Conservation (phyloP, 2,797 vertebrate genomes). For the Capromys pilorides region DNA sequence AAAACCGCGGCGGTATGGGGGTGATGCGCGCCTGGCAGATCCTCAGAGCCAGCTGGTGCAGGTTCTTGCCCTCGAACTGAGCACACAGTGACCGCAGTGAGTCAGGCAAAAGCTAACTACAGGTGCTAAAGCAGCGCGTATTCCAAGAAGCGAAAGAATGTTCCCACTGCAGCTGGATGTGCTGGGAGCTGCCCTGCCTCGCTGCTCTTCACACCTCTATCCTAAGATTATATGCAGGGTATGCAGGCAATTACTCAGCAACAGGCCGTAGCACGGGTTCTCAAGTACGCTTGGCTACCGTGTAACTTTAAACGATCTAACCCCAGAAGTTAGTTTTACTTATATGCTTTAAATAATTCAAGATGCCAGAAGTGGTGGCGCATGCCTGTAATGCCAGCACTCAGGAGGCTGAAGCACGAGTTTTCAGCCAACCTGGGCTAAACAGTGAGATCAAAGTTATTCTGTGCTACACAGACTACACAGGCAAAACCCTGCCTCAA, state of each 20-base stretch:
- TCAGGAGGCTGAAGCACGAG: not conserved
- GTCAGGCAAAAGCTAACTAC: not conserved
- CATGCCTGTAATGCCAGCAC: not conserved
- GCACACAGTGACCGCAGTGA: not conserved
- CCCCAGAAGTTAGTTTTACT: conserved; percentile 37
- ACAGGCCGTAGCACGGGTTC: not conserved
- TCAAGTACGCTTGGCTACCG: not conserved
- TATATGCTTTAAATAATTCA: conserved; percentile 35
- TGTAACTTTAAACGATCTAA: conserved; percentile 22
- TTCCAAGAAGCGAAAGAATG: not conserved
- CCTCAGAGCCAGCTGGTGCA: conserved; percentile 91
- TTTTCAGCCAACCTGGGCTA: not conserved
- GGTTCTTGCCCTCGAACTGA: conserved; percentile 92
- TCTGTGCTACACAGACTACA: no score
- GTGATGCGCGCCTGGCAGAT: conserved; percentile 92
- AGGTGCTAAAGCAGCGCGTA: not conserved
- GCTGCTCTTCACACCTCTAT: not conserved
- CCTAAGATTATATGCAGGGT: not conserved
- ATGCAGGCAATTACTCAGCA: not conserved
- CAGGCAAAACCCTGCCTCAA: not conserved
- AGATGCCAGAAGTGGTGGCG: not conserved
- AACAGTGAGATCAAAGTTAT: not conserved
- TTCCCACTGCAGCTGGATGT: not conserved
- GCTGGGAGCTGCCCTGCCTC: not conserved
- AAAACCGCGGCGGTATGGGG: conserved; percentile 89